These are phyloP conservation scores for Alcedo atthis DNA, from an alignment of 2,797 vertebrate genomes.

Conservation along the genomic window DNA sequence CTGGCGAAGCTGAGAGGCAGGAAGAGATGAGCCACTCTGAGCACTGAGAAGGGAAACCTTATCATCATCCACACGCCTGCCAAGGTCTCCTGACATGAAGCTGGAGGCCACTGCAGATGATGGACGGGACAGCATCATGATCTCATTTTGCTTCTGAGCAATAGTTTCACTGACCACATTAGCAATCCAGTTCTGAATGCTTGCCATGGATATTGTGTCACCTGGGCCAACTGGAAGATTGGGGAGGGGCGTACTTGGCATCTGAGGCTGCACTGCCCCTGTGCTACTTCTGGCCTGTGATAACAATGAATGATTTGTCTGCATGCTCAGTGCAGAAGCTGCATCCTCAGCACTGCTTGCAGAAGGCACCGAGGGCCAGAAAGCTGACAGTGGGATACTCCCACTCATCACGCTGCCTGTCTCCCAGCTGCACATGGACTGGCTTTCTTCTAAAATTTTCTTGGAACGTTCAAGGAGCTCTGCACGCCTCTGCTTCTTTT, in stretches of 20 bases:
- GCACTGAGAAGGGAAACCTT: constrained; percentile 80
- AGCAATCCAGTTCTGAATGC: constrained; percentile 96
- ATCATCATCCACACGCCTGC: constrained; percentile 80
- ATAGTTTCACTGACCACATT: constrained; percentile 93
- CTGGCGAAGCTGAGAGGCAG: constrained; percentile 55
- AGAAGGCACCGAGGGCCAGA: constrained; percentile 82
- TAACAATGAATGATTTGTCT: constrained; percentile 80
- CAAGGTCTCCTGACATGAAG: constrained; percentile 47
- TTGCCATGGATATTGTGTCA: constrained; percentile 88
- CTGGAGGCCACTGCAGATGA: constrained; percentile 80
- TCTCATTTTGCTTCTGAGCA: constrained; percentile 91
- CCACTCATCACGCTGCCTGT: constrained; percentile 80
- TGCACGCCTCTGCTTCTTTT: constrained; percentile 87
- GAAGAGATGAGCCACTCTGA: constrained; percentile 79
- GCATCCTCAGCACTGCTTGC: constrained; percentile 80
- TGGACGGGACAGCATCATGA: constrained; percentile 80
- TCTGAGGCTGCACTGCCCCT: background rate
- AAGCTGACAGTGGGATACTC: constrained; percentile 87
- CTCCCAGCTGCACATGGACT: constrained; percentile 90
- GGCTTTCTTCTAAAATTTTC: constrained; percentile 92
- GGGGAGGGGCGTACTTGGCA: constrained; percentile 75
- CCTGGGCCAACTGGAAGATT: constrained; percentile 83
- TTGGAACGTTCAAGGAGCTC: constrained; percentile 90
- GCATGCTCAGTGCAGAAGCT: constrained; percentile 84
- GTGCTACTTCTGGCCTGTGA: constrained; percentile 77